Evolutionary conservation across 2,797 vertebrate genomes (phyloP).

Genomic region (Danionella dracula): DNA sequence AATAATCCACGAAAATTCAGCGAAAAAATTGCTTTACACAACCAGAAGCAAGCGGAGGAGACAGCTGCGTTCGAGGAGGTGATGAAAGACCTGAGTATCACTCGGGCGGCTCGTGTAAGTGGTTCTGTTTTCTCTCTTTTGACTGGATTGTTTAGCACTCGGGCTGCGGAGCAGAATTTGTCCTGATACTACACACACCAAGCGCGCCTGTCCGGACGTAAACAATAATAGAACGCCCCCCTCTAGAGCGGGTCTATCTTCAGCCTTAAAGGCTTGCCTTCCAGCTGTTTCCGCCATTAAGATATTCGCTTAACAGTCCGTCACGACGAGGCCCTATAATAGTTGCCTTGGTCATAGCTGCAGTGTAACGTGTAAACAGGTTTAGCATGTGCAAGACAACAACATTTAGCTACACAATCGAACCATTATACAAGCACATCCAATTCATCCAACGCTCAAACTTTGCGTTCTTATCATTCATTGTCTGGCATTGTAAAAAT

Average conservation of each 20-base stretch:
- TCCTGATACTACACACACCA: slow-evolving; percentile 43
- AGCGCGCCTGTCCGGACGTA: slow-evolving; percentile 56
- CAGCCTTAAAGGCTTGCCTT: not conserved
- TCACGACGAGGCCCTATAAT: slow-evolving; percentile 31
- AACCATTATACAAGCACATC: not conserved
- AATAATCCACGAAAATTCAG: slow-evolving; percentile 99
- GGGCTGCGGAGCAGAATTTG: slow-evolving; percentile 51
- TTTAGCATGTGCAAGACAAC: slow-evolving; percentile 56
- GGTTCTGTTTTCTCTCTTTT: not conserved
- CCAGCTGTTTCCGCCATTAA: not conserved
- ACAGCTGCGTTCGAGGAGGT: slow-evolving; percentile 95
- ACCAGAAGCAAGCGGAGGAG: slow-evolving; percentile 95
- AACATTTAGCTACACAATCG: slow-evolving; percentile 33
- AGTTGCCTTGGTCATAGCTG: slow-evolving; percentile 24
- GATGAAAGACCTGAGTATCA: slow-evolving; percentile 95
- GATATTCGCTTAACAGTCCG: slow-evolving; percentile 4
- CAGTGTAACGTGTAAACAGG: slow-evolving; percentile 26
- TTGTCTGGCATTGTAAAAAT: too few relatives aligned
- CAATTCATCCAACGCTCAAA: too few relatives aligned
- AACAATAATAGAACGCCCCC: slow-evolving; percentile 73
- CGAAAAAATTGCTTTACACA: slow-evolving; percentile 97
- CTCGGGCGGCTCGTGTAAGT: slow-evolving; percentile 90
- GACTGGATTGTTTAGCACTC: slow-evolving; percentile 6
- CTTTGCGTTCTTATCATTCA: too few relatives aligned
- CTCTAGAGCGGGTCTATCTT: not conserved